Conservation (phyloP, 2,888 invertebrate genomes). For the Drosophila pegasa region DNA sequence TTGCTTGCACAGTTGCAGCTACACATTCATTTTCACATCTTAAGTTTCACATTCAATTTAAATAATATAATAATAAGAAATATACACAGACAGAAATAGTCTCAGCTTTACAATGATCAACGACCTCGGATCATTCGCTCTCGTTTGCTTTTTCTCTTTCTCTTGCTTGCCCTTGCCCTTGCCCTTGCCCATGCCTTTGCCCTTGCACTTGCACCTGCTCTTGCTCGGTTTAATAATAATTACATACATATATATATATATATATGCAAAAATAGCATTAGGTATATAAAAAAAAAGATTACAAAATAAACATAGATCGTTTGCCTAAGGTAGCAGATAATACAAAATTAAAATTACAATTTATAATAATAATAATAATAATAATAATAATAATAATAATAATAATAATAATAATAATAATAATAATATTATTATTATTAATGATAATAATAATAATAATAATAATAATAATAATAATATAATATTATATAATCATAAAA, state of each 20-base stretch:
- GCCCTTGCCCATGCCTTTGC: too few species aligned
- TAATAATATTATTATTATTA: too few species aligned
- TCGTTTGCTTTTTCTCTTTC: conserved; percentile 8
- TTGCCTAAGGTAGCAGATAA: conserved; percentile 48
- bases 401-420: conserved; percentile 22
- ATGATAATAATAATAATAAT: conserved; percentile 24
- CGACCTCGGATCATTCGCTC: conserved; percentile 21
- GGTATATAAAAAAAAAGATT: conserved; percentile 24
- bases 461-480: conserved; percentile 17
- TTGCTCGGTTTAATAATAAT: too few species aligned
- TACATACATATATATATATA: conserved; percentile 7
- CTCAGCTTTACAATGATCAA: conserved; percentile 53
- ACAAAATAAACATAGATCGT: conserved; percentile 32
- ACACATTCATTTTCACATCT: conserved; percentile 34
- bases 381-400: conserved; percentile 17
- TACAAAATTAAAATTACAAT: conserved; percentile 56
- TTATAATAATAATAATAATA: conserved; percentile 25
- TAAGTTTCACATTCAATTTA: conserved; percentile 40
- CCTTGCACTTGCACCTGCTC: too few species aligned
- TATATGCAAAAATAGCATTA: neutral
- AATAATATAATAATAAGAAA: conserved; percentile 44
- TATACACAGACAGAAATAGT: conserved; percentile 39
- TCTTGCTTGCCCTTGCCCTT: too few species aligned
- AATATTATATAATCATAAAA: conserved; percentile 11
- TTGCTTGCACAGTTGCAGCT: conserved; percentile 13